phyloP scores from a whole-genome alignment of 2,888 invertebrate genomes.

The Schizotus pectinicornis region DNA sequence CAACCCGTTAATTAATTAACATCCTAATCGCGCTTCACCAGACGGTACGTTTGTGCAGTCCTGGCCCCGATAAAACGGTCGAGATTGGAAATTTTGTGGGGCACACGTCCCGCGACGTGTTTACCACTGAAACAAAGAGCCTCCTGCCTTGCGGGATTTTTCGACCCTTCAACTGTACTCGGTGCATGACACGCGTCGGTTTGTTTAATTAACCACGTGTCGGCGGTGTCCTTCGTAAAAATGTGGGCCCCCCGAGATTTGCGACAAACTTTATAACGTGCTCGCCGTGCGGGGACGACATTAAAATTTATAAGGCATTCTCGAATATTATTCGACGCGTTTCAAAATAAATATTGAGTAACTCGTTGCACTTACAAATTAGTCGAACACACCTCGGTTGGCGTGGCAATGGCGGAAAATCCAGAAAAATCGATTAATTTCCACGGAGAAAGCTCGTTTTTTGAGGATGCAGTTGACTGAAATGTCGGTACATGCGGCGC shows the following conservation, averaged over 20 bases:
- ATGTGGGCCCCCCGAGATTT: too few relatives aligned
- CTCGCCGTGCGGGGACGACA: not conserved
- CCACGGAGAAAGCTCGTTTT: too few relatives aligned
- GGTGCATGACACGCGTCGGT: too few relatives aligned
- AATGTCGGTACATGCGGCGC: too few relatives aligned
- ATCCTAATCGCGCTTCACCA: too few relatives aligned
- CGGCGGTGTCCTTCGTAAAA: too few relatives aligned
- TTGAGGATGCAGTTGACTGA: too few relatives aligned
- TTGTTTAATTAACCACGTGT: too few relatives aligned
- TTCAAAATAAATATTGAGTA: constrained; percentile 23
- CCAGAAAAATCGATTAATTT: constrained; percentile 1
- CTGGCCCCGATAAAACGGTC: too few relatives aligned
- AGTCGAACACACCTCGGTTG: constrained; percentile 18
- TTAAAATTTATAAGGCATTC: constrained; percentile 17
- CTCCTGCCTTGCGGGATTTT: not conserved
- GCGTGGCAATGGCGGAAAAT: not conserved
- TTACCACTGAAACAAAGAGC: not conserved
- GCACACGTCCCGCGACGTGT: constrained; percentile 4
- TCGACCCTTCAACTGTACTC: not conserved
- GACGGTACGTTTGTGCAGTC: too few relatives aligned
- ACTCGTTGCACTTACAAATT: constrained; percentile 22
- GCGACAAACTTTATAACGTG: too few relatives aligned
- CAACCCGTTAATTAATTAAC: too few relatives aligned
- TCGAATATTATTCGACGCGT: not conserved
- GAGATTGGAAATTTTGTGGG: not conserved